Percentiles rank a stretch among this genome's conserved stretches.
Evolutionary conservation across 1,140 invertebrate species (phyloP).

Genomic region (Lanistes nyassanus): DNA sequence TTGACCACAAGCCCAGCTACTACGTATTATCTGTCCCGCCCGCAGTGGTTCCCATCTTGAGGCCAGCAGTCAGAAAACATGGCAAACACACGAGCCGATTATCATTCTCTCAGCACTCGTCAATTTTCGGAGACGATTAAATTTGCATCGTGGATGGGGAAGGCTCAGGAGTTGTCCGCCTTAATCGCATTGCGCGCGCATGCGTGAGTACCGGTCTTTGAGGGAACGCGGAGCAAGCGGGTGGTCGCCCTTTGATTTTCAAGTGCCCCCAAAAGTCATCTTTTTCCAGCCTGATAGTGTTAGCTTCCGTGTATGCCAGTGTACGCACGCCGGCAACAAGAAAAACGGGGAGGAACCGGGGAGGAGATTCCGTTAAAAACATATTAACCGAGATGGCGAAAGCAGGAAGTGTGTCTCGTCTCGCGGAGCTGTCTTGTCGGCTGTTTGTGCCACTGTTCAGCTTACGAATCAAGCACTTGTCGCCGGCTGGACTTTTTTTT

Average conservation of each 20-base stretch:
- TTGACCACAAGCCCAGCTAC: too few relatives aligned
- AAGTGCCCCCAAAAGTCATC: neutral
- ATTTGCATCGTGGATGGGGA: slow-evolving; percentile 16
- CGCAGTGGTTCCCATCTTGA: too few relatives aligned
- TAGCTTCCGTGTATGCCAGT: slow-evolving; percentile 2
- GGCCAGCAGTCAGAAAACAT: neutral
- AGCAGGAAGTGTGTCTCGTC: too few relatives aligned
- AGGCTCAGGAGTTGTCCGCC: neutral
- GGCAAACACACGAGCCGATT: slow-evolving; percentile 2
- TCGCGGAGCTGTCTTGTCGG: too few relatives aligned
- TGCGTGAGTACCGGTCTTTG: slow-evolving; percentile 13
- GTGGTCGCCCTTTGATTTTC: slow-evolving; percentile 14
- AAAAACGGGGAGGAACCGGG: too few relatives aligned
- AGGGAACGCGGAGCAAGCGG: neutral
- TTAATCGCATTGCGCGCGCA: slow-evolving; percentile 22
- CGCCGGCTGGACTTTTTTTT: too few relatives aligned
- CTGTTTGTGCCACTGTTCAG: too few relatives aligned
- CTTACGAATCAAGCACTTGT: too few relatives aligned
- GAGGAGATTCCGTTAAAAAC: too few relatives aligned
- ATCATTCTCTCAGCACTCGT: slow-evolving; percentile 16
- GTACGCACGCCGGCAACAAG: too few relatives aligned
- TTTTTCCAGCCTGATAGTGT: neutral
- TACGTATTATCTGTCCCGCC: too few relatives aligned
- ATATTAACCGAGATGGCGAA: too few relatives aligned
- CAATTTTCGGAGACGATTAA: slow-evolving; percentile 17